Conservation (phyloP, 2,113 vertebrate species). For the Cebidichthys violaceus region DNA sequence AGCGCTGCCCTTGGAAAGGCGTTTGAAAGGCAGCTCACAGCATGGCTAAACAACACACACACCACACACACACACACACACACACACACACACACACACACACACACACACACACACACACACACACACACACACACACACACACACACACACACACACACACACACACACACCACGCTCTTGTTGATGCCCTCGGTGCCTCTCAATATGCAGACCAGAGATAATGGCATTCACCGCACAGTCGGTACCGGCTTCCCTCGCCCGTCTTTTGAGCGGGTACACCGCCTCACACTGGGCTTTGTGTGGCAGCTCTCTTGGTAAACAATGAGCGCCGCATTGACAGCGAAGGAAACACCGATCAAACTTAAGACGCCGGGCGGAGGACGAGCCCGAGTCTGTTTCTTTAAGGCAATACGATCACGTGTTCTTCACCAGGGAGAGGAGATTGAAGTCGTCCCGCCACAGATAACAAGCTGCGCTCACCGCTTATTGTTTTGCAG, state of each 20-base stretch:
- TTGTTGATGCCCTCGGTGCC: conserved; percentile 75
- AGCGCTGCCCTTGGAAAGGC: conserved; percentile 72
- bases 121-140: too few species aligned
- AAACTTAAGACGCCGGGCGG: conserved; percentile 38
- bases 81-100: too few species aligned
- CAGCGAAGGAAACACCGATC: conserved; percentile 42
- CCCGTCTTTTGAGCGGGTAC: conserved; percentile 60
- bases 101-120: too few species aligned
- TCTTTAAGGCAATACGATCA: conserved; percentile 45
- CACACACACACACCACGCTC: conserved; percentile 74
- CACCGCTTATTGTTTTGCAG: conserved; percentile 4
- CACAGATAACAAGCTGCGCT: conserved; percentile 60
- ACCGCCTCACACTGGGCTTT: conserved; percentile 66
- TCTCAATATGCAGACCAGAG: conserved; percentile 73
- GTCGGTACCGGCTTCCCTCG: conserved; percentile 66
- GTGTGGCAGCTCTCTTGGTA: conserved; percentile 52
- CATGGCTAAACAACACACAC: conserved; percentile 74
- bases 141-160: too few species aligned
- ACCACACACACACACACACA: too few species aligned
- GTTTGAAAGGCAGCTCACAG: conserved; percentile 72
- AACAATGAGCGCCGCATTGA: conserved; percentile 64
- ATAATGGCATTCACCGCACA: conserved; percentile 73
- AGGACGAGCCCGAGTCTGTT: conserved; percentile 34
- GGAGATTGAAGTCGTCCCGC: conserved; percentile 41
- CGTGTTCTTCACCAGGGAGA: conserved; percentile 53